Percentiles rank a stretch among this genome's conserved stretches.
Conservation (phyloP, 2,113 vertebrate genomes). For the Chaetodon trifascialis region DNA sequence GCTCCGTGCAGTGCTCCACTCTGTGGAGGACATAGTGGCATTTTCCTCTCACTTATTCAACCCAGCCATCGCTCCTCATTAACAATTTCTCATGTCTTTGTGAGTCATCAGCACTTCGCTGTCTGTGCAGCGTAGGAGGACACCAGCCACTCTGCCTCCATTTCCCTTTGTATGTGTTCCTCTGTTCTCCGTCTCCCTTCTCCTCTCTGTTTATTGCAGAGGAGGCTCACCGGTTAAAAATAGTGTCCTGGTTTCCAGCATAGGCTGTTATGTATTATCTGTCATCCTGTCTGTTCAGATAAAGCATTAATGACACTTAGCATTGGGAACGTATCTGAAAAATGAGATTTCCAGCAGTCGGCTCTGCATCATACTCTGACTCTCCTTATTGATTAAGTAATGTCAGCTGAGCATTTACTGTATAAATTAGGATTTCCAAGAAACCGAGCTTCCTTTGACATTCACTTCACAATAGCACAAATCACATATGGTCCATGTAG, state of each 20-base stretch:
- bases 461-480: not conserved
- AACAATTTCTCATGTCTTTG: slow-evolving; percentile 33
- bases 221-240: slow-evolving; percentile 21
- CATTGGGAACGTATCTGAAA: not conserved
- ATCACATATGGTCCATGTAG: not conserved
- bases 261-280: not conserved
- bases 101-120: slow-evolving; percentile 48
- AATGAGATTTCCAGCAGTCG: not conserved
- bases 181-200: not conserved
- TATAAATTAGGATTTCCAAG: too few species aligned
- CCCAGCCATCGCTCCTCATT: slow-evolving; percentile 30
- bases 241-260: slow-evolving; percentile 8
- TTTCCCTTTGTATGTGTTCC: not conserved
- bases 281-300: not conserved
- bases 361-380: not conserved
- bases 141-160: slow-evolving; percentile 35
- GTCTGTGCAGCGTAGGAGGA: slow-evolving; percentile 53
- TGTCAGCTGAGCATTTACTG: not conserved
- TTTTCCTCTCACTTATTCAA: slow-evolving; percentile 24
- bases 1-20: not conserved
- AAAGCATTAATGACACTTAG: not conserved
- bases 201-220: slow-evolving; percentile 25
- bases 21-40: not conserved
- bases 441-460: too few species aligned
- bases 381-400: not conserved